A percentile compares a stretch with the other conserved stretches of the same genome.
Conservation (phyloP, 2,113 vertebrate species). For the Tetraodon nigroviridis region DNA sequence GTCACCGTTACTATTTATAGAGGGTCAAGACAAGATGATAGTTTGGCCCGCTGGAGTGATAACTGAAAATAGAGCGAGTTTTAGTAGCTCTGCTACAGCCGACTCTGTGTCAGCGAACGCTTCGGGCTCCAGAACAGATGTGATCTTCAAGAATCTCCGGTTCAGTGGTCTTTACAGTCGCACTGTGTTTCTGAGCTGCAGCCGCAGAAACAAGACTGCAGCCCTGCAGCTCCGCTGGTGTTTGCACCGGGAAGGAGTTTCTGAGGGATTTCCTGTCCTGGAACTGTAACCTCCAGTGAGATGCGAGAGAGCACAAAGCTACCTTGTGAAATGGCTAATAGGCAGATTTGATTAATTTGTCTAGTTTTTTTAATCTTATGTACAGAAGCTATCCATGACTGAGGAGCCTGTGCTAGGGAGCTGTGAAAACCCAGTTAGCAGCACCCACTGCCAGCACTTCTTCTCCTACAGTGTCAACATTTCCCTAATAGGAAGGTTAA, state of each 20-base stretch:
- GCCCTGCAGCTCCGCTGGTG: background rate
- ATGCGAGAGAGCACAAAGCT: no score
- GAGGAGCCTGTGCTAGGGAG: conserved; percentile 14
- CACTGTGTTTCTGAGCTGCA: conserved; percentile 5
- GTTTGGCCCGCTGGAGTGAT: conserved; percentile 51
- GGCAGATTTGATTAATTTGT: no score
- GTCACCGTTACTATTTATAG: conserved; percentile 74
- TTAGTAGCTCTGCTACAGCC: conserved; percentile 37
- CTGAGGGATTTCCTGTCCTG: background rate
- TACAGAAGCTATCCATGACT: conserved; percentile 31
- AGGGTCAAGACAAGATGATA: conserved; percentile 60
- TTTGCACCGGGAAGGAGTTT: background rate
- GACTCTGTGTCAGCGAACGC: conserved; percentile 45
- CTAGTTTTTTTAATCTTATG: conserved; percentile 11
- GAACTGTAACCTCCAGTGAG: background rate
- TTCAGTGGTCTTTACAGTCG: conserved; percentile 22
- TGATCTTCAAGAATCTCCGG: conserved; percentile 32
- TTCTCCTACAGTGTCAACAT: conserved; percentile 6
- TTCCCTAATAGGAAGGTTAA: background rate
- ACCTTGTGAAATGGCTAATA: no score
- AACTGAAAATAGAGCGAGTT: conserved; percentile 60
- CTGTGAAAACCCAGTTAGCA: conserved; percentile 23
- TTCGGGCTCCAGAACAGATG: conserved; percentile 50
- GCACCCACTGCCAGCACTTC: conserved; percentile 20
- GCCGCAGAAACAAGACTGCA: conserved; percentile 7